A percentile compares a stretch with the other conserved stretches of the same genome.
Evolutionary conservation across 64 coral and sea anemone genomes (phyloP).

Genomic region (Actinia equina): DNA sequence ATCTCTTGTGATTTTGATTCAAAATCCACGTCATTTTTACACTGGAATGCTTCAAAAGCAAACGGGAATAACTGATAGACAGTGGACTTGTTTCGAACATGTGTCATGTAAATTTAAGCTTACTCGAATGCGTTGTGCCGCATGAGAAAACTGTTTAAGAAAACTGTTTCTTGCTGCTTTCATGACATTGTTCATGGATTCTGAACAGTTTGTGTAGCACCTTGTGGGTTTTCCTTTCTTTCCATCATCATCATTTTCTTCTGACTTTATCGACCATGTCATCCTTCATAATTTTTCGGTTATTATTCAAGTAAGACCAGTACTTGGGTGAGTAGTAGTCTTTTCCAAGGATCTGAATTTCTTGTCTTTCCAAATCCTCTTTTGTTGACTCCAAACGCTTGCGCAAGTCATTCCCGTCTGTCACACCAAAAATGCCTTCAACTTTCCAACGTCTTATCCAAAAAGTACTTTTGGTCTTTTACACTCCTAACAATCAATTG

Average conservation of each 20-base stretch:
- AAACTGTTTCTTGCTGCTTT: constrained; percentile 26
- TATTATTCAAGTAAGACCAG: constrained; percentile 17
- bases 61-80: no score
- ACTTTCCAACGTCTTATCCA: constrained; percentile 36
- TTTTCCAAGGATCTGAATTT: not conserved
- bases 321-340: constrained; percentile 10
- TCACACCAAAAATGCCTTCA: constrained; percentile 30
- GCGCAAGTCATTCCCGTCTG: constrained; percentile 17
- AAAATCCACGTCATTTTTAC: no score
- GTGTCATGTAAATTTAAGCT: no score
- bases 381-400: constrained; percentile 16
- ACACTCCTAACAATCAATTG: constrained; percentile 2
- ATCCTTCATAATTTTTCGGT: constrained; percentile 15
- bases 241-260: constrained; percentile 12
- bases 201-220: constrained; percentile 40
- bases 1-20: no score
- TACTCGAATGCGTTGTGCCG: no score
- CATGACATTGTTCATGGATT: constrained; percentile 57
- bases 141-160: no score
- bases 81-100: no score
- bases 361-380: constrained; percentile 30
- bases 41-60: no score
- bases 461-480: constrained; percentile 24
- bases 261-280: constrained; percentile 19
- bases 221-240: constrained; percentile 17